Base-by-base conservation (phyloP, 1,140 invertebrate genomes). In the Cotesia glomerata region DNA sequence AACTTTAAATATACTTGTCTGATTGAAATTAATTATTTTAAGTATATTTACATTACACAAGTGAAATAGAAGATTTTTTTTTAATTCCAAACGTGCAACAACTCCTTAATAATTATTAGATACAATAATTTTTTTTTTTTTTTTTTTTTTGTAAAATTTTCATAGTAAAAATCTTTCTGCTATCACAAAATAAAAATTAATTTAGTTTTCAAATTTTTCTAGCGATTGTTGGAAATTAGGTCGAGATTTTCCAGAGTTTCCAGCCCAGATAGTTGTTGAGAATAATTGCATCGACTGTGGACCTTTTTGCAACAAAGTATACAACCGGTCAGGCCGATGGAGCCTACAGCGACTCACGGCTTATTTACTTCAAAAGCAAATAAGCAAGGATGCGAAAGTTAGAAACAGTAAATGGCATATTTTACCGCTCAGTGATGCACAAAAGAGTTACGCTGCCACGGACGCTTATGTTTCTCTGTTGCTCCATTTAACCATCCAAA, bases 201-300 rank as follows among this genome's bases (percentile, higher is more conserved):
- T 51, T 69, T 18, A 18, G 52, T 61, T 65, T 52, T 58, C 71
- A 9, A 14, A 16, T 11, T 72, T 62, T 78, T 87, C 70, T 64
- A 92, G 91, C 76, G 91, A 92, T 78, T 81, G 91, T 35, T 87
- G 90, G 75, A 92, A 92, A 81, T 72, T 92, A 56, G 84, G 87
- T 8, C 84, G 90, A 74, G 91, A 92, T 80, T 92, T 91, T 77
- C 83, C 83, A 11, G 89, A 89, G 73, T 86, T 91, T 69, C 85
- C 89, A 75, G 82, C 88, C 3, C 63, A 73, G 18, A 75, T 80
- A 71, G 86, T 91, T 26, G 86, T 91, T 9, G 82, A 90, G 52
- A 87, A 88, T 26, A 91, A 91, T 81, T 90, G 90, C 69, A 72
- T 91, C 16, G 91, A 92, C 75, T 85, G 89, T 71, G 88, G 90